Conservation (phyloP, 2,113 vertebrate genomes). For the Urocolius indicus region DNA sequence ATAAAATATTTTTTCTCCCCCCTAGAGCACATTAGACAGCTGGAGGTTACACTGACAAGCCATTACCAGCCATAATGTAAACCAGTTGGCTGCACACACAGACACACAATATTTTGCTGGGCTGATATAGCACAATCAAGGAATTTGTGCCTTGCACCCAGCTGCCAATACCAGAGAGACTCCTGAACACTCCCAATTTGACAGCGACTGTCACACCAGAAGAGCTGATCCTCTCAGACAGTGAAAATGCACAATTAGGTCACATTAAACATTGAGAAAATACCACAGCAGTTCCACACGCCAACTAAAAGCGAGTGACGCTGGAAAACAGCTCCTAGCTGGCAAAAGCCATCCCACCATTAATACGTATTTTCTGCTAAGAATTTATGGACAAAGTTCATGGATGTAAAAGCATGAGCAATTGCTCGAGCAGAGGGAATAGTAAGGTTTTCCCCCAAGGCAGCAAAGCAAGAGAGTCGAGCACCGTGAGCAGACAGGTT, state of each 20-base stretch:
- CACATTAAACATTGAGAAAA: slow-evolving; percentile 39
- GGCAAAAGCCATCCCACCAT: neutral
- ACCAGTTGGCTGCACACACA: neutral
- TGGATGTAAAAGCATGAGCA: fast-evolving
- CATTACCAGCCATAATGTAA: neutral
- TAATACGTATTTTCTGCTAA: neutral
- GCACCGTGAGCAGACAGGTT: fast-evolving
- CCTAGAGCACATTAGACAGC: neutral
- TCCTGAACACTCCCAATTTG: neutral
- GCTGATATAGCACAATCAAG: slow-evolving; percentile 16
- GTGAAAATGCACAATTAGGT: slow-evolving; percentile 44
- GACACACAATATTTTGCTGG: fast-evolving
- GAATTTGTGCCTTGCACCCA: neutral
- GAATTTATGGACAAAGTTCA: neutral
- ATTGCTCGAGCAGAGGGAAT: neutral
- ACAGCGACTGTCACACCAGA: neutral
- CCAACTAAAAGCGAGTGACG: neutral
- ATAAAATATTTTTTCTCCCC: neutral
- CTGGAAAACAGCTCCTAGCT: neutral
- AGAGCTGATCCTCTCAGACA: slow-evolving; percentile 10
- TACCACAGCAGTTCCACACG: neutral
- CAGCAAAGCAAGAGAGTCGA: neutral
- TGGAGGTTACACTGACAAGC: neutral
- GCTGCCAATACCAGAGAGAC: neutral
- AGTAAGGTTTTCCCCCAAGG: neutral